Conservation (phyloP, 53 echinoderm and acorn worm genomes). For the Paelopatides confundens region DNA sequence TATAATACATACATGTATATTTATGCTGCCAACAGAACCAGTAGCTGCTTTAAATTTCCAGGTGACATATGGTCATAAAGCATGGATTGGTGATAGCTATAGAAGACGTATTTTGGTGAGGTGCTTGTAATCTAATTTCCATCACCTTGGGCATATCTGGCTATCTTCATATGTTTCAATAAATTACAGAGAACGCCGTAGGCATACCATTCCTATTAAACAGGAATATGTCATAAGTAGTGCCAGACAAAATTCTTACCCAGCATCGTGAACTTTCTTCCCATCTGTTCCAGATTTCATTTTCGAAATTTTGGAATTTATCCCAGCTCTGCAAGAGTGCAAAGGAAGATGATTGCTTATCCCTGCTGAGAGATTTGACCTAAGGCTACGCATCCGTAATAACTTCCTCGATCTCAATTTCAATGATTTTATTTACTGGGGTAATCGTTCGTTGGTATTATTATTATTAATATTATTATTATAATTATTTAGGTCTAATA, state of each 20-base stretch:
- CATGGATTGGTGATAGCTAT: neutral
- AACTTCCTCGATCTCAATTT: neutral
- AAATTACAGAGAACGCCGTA: neutral
- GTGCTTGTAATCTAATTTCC: constrained; percentile 29
- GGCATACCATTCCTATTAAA: constrained; percentile 18
- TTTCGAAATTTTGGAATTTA: neutral
- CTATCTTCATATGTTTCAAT: constrained; percentile 33
- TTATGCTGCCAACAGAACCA: no score
- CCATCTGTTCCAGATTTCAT: constrained; percentile 5
- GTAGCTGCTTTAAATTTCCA: no score
- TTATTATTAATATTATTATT: neutral
- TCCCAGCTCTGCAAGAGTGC: neutral
- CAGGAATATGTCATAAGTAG: neutral
- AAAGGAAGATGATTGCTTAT: neutral
- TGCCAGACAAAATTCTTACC: neutral
- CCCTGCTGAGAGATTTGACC: neutral
- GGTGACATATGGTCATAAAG: neutral
- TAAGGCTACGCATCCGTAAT: neutral
- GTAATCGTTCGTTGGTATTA: neutral
- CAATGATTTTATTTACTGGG: neutral
- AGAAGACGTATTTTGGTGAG: constrained; percentile 1
- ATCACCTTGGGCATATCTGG: constrained; percentile 43
- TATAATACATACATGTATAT: no score
- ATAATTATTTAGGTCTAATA: neutral
- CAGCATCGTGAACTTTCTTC: neutral